Conservation (phyloP, 2,113 vertebrate species). For the Scytalopus superciliaris region DNA sequence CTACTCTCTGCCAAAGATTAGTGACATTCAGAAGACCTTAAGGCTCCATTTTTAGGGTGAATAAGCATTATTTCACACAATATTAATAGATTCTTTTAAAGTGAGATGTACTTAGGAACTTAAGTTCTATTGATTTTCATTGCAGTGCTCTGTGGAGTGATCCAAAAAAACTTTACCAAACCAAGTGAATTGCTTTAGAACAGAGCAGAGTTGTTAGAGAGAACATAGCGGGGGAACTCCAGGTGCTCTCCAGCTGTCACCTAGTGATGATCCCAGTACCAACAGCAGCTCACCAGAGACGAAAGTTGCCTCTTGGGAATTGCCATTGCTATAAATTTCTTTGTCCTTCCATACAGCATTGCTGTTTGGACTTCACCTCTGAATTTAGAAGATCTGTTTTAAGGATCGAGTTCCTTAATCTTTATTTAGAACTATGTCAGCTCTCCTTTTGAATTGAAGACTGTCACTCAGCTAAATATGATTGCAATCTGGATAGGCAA, state of each 20-base stretch:
- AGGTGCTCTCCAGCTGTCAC: not conserved
- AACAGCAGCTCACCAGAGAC: not conserved
- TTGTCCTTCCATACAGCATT: not conserved
- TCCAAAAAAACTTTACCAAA: not conserved
- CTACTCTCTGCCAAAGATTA: not conserved
- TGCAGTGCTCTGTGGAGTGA: not conserved
- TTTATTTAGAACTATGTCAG: slow-evolving; percentile 3
- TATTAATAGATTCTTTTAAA: not conserved
- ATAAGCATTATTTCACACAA: not conserved
- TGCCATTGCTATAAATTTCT: not conserved
- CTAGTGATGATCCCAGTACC: not conserved
- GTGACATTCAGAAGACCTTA: not conserved
- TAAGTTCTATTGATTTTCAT: slow-evolving; percentile 6
- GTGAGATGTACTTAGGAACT: not conserved
- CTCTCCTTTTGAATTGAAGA: not conserved
- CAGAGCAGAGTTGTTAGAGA: not conserved
- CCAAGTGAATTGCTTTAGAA: not conserved
- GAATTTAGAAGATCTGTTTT: not conserved
- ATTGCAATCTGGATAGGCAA: not conserved
- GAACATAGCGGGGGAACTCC: not conserved
- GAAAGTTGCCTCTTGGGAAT: not conserved
- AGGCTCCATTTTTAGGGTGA: not conserved
- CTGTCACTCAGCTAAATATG: not conserved
- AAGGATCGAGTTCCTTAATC: not conserved
- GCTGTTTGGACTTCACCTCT: not conserved